Percentiles rank a stretch among this genome's conserved stretches.
Conservation (phyloP, 2,888 invertebrate species). For the Acleris laterana region DNA sequence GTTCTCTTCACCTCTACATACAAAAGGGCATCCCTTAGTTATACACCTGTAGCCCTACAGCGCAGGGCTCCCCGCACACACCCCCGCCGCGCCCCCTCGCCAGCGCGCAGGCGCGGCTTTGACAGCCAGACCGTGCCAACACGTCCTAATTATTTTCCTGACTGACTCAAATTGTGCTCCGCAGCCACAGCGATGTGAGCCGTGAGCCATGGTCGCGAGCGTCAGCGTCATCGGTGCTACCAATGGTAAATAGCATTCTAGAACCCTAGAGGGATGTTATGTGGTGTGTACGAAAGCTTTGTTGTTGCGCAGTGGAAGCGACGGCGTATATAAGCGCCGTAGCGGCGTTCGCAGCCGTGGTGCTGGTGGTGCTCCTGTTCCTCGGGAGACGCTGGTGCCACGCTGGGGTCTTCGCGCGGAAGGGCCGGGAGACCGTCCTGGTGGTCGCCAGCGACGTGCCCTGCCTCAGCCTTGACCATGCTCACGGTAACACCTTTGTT, state of each 20-base stretch:
- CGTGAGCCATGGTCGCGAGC: slow-evolving; percentile 74
- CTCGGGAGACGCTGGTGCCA: slow-evolving; percentile 89
- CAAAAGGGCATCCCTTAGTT: slow-evolving; percentile 1
- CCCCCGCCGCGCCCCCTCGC: slow-evolving; percentile 70
- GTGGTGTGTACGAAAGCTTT: slow-evolving; percentile 11
- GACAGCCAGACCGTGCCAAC: slow-evolving; percentile 71
- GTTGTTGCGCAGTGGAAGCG: slow-evolving; percentile 88
- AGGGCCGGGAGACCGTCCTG: slow-evolving; percentile 66
- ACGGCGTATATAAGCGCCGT: slow-evolving; percentile 95
- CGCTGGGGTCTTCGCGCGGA: slow-evolving; percentile 67
- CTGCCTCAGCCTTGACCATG: slow-evolving; percentile 69
- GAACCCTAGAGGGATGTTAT: slow-evolving; percentile 30
- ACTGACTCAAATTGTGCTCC: slow-evolving; percentile 41
- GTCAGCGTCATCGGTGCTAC: slow-evolving; percentile 69
- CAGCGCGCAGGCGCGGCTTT: slow-evolving; percentile 72
- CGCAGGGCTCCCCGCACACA: slow-evolving; percentile 57
- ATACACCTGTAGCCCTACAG: slow-evolving; percentile 59
- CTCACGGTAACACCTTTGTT: slow-evolving; percentile 45
- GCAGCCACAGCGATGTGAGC: slow-evolving; percentile 52
- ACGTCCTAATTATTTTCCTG: slow-evolving; percentile 66
- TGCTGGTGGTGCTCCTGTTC: slow-evolving; percentile 94
- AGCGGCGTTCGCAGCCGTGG: slow-evolving; percentile 91
- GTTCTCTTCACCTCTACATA: no score
- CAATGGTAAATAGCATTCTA: slow-evolving; percentile 70
- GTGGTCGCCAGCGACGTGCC: slow-evolving; percentile 68